Percentiles rank a stretch among this genome's conserved stretches.
Evolutionary conservation across 2,797 vertebrate species (phyloP).

Genomic region (Myotis myotis): DNA sequence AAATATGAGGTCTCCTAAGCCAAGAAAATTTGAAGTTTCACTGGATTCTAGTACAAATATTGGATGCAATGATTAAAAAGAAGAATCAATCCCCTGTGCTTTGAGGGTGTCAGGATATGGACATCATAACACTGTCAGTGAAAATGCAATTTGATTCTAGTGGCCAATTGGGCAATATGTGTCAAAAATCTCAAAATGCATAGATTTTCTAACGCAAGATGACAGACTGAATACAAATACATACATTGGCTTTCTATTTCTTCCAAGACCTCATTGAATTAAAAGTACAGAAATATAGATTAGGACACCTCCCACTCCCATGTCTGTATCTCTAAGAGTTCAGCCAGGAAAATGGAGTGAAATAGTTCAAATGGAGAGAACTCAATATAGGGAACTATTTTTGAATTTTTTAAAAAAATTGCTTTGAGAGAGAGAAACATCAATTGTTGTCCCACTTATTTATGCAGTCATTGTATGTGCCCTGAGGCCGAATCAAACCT

Average conservation of each 20-base stretch:
- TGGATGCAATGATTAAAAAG: not conserved
- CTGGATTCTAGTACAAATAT: not conserved
- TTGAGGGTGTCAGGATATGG: not conserved
- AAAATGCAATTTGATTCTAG: not conserved
- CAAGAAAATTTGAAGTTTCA: constrained; percentile 21
- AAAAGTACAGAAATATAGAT: not conserved
- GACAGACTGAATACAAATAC: not conserved
- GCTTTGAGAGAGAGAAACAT: not conserved
- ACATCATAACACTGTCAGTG: not conserved
- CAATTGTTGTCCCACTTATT: not conserved
- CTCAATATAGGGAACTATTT: not conserved
- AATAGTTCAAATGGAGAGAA: not conserved
- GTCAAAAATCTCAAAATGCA: not conserved
- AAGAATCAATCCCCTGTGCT: not conserved
- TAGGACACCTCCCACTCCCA: not conserved
- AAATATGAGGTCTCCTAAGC: constrained; percentile 6
- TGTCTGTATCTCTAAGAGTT: not conserved
- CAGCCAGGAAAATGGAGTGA: constrained; percentile 5
- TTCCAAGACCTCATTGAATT: not conserved
- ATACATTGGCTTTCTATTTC: not conserved
- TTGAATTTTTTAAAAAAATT: not conserved
- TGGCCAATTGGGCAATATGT: not conserved
- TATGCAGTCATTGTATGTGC: not conserved
- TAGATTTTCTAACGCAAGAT: not conserved
- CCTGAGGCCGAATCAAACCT: not conserved